Conservation (phyloP, 2,888 invertebrate genomes). For the Pammene fasciana region DNA sequence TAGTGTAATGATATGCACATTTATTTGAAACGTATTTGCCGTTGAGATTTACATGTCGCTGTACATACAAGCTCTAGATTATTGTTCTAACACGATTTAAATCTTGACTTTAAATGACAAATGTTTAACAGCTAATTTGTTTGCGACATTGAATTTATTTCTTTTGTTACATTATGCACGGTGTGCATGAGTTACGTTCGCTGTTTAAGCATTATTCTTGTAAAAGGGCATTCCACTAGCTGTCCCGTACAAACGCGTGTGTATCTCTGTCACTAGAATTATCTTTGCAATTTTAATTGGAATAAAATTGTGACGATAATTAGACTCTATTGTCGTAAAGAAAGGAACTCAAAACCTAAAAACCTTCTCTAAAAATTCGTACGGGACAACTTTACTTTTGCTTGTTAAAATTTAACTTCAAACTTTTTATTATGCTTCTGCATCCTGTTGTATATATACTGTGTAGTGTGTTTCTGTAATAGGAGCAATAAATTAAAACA, state of each 20-base stretch:
- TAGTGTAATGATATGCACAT: conserved; percentile 81
- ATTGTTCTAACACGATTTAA: conserved; percentile 34
- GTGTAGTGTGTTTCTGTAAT: too few relatives aligned
- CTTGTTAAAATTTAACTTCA: background rate
- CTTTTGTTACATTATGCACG: conserved; percentile 13
- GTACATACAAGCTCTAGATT: conserved; percentile 26
- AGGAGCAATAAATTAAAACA: too few relatives aligned
- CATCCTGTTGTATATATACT: too few relatives aligned
- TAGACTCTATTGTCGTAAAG: too few relatives aligned
- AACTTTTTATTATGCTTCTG: background rate
- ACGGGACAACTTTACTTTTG: too few relatives aligned
- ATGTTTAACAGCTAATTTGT: conserved; percentile 24
- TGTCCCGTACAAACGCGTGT: too few relatives aligned
- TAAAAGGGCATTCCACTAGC: too few relatives aligned
- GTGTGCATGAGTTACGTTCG: background rate
- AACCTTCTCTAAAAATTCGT: too few relatives aligned
- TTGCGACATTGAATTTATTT: conserved; percentile 14
- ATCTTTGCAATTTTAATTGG: too few relatives aligned
- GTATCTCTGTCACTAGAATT: too few relatives aligned
- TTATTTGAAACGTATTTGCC: conserved; percentile 66
- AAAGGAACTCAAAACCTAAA: too few relatives aligned
- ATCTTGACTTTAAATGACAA: conserved; percentile 3
- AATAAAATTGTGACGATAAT: too few relatives aligned
- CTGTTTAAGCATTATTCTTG: conserved; percentile 1
- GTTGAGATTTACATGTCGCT: conserved; percentile 39